Evolutionary conservation across 1,140 invertebrate genomes (phyloP), one percentile per base, ranked within the genome.

Genomic region (Gonatopus flavifemur): DNA sequence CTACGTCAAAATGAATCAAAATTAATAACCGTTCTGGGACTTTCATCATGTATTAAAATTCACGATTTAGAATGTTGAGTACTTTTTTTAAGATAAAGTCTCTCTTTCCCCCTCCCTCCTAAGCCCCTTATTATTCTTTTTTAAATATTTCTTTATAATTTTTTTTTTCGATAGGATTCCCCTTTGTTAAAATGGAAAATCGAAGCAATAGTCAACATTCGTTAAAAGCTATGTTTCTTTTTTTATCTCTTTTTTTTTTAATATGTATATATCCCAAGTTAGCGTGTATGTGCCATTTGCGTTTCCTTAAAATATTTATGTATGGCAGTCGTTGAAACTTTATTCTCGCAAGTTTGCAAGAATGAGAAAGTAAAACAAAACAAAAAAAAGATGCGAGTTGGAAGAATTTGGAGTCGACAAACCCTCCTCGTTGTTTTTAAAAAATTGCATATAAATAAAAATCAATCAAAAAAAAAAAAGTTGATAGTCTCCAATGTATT

Each of bases 221-320:
- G 59, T 70, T 75, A 75, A 72, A 76, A 75, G 67, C 70, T 73
- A 73, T 45, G n/a, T n/a, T n/a, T n/a, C n/a, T n/a, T n/a, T n/a
- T n/a, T n/a, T n/a, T n/a, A n/a, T n/a, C n/a, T n/a, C n/a, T n/a
- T n/a, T n/a, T 65, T 63, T 66, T 62, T 70, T 66, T 68, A 66
- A 66, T 74, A 59, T 59, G n/a, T n/a, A n/a, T 62, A 37, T 55
- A 61, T 74, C 67, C 73, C 72, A 76, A 72, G 70, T 73, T 70
- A 76, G 72, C 66, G 69, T 67, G 65, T 58, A 58, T 58, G n/a
- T n/a, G n/a, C n/a, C n/a, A n/a, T n/a, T n/a, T n/a, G n/a, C n/a
- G n/a, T n/a, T n/a, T n/a, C n/a, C 56, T 62, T 72, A 74, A 75
- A 72, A 70, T 70, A 69, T 16, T n/a, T n/a, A n/a, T n/a, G 32